A percentile compares a stretch with the other conserved stretches of the same genome.
These are phyloP conservation scores for Bos indicus DNA, from an alignment of 2,113 vertebrate species.

Conservation along the genomic window DNA sequence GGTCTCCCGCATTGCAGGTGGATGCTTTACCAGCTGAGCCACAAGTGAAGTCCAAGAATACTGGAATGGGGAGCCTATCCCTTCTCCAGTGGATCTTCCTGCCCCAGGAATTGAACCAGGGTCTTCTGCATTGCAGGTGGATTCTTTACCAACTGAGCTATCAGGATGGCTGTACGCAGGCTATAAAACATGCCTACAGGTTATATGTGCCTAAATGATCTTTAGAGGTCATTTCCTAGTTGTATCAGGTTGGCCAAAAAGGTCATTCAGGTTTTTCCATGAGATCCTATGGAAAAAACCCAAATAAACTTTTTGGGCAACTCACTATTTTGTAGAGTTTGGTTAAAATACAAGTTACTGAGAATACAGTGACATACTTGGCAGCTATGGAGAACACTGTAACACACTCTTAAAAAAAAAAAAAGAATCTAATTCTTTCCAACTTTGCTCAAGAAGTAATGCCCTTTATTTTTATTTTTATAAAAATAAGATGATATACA, in stretches of 20 bases:
- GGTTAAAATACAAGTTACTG: background rate
- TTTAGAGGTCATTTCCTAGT: background rate
- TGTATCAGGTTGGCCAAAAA: background rate
- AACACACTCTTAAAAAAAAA: background rate
- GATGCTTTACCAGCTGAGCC: background rate
- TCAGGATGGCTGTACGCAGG: background rate
- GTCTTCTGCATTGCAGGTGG: background rate
- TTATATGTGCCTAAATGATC: background rate
- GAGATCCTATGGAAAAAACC: background rate
- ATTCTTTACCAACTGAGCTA: background rate
- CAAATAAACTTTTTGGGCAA: background rate
- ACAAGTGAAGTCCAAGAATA: background rate
- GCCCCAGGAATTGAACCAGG: background rate
- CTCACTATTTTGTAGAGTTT: background rate
- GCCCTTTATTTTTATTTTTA: background rate
- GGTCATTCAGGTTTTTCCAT: background rate
- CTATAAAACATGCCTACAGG: background rate
- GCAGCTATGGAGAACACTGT: background rate
- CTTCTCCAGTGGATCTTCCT: background rate
- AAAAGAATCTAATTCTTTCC: background rate
- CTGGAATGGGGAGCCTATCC: background rate
- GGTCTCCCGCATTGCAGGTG: background rate
- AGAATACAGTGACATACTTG: background rate
- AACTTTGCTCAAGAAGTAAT: background rate
- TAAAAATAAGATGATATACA: background rate